phyloP scores from a whole-genome alignment of 2,888 invertebrate genomes.

The Cephonodes hylas region DNA sequence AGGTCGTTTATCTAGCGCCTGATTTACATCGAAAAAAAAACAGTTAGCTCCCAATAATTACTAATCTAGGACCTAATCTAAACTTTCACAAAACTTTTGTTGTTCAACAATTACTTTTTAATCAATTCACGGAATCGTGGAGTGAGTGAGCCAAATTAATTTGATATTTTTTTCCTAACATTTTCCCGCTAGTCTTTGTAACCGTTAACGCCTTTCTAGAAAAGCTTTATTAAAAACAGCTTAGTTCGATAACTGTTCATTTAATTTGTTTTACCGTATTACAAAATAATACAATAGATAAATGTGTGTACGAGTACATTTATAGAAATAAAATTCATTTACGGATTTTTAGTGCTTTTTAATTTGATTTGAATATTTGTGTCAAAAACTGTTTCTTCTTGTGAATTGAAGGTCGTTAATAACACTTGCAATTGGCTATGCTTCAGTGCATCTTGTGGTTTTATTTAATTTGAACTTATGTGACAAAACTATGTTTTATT shows the following conservation, averaged over 20 bases:
- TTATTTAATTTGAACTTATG: too few relatives aligned
- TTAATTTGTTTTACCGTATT: constrained; percentile 19
- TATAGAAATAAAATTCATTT: neutral
- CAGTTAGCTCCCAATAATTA: neutral
- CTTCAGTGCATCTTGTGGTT: too few relatives aligned
- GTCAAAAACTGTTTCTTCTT: too few relatives aligned
- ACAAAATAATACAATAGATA: neutral
- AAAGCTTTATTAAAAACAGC: constrained; percentile 16
- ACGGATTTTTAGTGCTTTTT: too few relatives aligned
- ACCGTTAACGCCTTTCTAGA: constrained; percentile 1
- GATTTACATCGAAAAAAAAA: neutral
- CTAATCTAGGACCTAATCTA: constrained; percentile 7
- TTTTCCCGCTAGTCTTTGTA: neutral
- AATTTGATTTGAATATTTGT: too few relatives aligned
- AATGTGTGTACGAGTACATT: neutral
- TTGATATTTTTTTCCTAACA: neutral
- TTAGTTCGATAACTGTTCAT: constrained; percentile 23
- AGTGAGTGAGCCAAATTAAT: neutral
- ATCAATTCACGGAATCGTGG: constrained; percentile 1
- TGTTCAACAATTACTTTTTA: neutral
- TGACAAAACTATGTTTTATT: too few relatives aligned
- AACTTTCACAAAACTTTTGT: constrained; percentile 4
- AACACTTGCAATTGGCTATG: too few relatives aligned
- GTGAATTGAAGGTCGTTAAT: too few relatives aligned
- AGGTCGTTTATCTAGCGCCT: neutral